Evolutionary conservation across 2,797 vertebrate genomes (phyloP).

Genomic region (Alauda arvensis): DNA sequence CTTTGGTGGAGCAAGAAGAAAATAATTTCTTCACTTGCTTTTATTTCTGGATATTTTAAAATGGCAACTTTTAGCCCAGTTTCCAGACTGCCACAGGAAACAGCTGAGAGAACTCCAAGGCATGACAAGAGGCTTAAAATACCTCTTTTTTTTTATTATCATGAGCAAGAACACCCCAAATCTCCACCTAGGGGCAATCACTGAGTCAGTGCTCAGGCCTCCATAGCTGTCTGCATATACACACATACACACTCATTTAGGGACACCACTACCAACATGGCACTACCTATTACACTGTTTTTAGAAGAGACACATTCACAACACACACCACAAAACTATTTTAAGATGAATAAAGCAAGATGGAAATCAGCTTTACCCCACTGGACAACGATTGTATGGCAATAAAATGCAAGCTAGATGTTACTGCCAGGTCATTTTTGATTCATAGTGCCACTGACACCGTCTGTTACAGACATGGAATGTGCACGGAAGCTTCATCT

Average conservation of each 20-base stretch:
- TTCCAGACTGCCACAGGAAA: not conserved
- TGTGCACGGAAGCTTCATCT: accelerated
- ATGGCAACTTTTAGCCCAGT: not conserved
- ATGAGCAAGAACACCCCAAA: not conserved
- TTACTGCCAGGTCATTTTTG: not conserved
- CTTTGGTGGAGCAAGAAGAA: not conserved
- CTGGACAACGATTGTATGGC: not conserved
- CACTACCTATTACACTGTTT: not conserved
- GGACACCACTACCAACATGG: not conserved
- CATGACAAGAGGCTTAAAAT: not conserved
- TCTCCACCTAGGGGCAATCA: not conserved
- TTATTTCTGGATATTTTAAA: not conserved
- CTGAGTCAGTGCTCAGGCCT: not conserved
- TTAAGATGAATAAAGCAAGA: conserved; percentile 10
- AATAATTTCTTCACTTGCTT: not conserved
- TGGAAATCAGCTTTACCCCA: conserved; percentile 44
- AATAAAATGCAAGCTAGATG: not conserved
- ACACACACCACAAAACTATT: not conserved
- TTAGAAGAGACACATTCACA: not conserved
- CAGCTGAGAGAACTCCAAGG: not conserved
- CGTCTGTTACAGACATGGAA: not conserved
- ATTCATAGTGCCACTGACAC: not conserved
- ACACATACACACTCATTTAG: not conserved
- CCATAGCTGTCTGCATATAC: not conserved
- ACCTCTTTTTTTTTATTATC: not conserved